Evolutionary conservation across 2,113 vertebrate genomes (phyloP), one percentile per base, ranked within the genome.

Genomic region (Anseranas semipalmata): DNA sequence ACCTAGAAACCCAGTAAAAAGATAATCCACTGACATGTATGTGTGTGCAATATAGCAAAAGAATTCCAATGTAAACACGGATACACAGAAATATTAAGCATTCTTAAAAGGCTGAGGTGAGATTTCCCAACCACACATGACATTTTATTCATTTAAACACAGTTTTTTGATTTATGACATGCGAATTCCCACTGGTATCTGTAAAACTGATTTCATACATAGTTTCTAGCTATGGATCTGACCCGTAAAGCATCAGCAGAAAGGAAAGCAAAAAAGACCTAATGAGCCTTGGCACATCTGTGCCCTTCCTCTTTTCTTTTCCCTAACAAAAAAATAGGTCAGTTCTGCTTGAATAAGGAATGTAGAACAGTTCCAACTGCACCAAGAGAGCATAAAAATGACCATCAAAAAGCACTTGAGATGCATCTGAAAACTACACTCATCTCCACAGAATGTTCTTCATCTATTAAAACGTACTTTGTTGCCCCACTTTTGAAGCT

Each of bases 401-500:
- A 56, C 30, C 33, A 62, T 62, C 60, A 71, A 76, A 63, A 80
- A 78, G 58, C 58, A 75, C 19, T 28, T 12, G 43, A 88, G 32
- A 62, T 33, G 21, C 37, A 74, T 70, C 50, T 92, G 72, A 85
- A 95, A 72, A 86, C 79, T 75, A 28, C 22, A 85, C 46, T 76
- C 52, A 92, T 82, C 59, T 80, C 48, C 30, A 92, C 91, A 89
- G 84, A 79, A 93, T 52, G 39, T 48, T 79, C 59, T 79, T 85
- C 66, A 55, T 67, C 65, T 95, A 87, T 22, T 76, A 66, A 95
- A 89, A 70, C 62, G 65, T 53, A 79, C 37, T 92, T 94, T 50
- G 82, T 52, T 87, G 95, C 84, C 46, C 60, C 59, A 33, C 53
- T 96, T 96, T 82, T 74, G 55, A 96, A 95, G 55, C 41, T 81